Evolutionary conservation across 2,797 vertebrate species (phyloP), one percentile per base, ranked within the genome.

Genomic region (Sebastes umbrosus): DNA sequence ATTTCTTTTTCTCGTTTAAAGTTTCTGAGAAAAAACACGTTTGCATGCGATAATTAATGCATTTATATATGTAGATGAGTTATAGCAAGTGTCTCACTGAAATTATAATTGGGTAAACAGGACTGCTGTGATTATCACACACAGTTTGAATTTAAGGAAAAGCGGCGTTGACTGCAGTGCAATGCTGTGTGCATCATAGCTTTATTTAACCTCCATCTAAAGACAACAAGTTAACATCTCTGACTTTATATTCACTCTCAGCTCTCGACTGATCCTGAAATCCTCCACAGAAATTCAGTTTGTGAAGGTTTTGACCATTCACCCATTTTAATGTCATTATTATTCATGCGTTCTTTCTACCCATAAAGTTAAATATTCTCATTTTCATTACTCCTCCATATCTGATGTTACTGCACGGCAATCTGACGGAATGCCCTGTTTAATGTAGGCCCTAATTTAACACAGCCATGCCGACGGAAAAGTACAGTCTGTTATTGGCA

Each of bases 391-490:
- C 34, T 62, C 55, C 57, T 69, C 73, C 46, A 62, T 77, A 64
- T 68, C 46, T 70, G 58, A 54, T 83, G 77, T 82, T 88, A 91
- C 88, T 79, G 69, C 75, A 62, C 6, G 29, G 59, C 63, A 90
- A 82, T 83, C 43, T 63, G 82, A 88, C 67, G 78, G 80, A 83
- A 87, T 72, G 46, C 57, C 32, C 69, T 73, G 83, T 80, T 88
- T 89, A 88, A 90, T 90, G 74, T 31, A 70, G 64, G 43, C 73
- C 82, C 83, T 82, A 78, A 80, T 80, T 72, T 64, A 69, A 75
- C 62, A 74, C 65, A 60, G 71, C 60, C 73, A 16, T 46, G 62
- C 55, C 22, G 31, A 55, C 63, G 66, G 72, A 77, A 66, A 79
- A 31, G 83, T 18, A 10, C 66, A 59, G 60, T 83, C 80, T 79